Evolutionary conservation across 2,113 vertebrate genomes (phyloP), one percentile per base, ranked within the genome.

Genomic region (Chloroceryle aenea): DNA sequence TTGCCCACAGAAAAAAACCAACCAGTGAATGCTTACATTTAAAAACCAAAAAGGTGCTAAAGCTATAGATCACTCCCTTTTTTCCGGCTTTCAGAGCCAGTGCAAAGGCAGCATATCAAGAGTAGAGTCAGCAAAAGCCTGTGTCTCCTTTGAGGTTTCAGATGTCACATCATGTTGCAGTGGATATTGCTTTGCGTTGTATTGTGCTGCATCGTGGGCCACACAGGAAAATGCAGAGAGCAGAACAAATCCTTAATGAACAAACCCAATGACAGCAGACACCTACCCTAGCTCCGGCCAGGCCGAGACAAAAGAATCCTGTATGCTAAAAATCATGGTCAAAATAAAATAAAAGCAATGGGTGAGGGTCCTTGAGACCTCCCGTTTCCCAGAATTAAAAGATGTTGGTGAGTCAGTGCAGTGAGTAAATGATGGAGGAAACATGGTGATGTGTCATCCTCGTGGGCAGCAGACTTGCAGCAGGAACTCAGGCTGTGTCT

Each of bases 111-210:
- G 59, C 15, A 3, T 2, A 48, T 18, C 43, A 83, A 21, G 43
- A 45, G 53, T 5, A 43, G 48, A 83, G 92, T 76, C 87, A 67
- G 62, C 20, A 36, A 12, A 58, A 96, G 42, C 32, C 64, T 10
- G 13, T 36, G 56, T 58, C 80, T 96, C 96, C 90, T 97, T 21
- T 86, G 96, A 97, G 95, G 93, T 47, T 92, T 91, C 88, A 80
- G 87, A 43, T 94, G 96, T 97, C 96, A 97, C 94, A 81, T 62
- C 76, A 36, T 9, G 90, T 89, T 91, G 92, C 78, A 80, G 52
- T 73, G 93, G 77, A 48, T 83, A 81, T 74, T 95, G 95, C 87
- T 95, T 95, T 91, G 89, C 23, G 45, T 89, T 5, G 21, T 12
- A 14, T 87, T 71, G 7, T 68, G 63, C 84, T 93, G 66, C 61